These are phyloP conservation scores for Troides aeacus DNA, from an alignment of 2,888 invertebrate genomes.

Conservation along the genomic window DNA sequence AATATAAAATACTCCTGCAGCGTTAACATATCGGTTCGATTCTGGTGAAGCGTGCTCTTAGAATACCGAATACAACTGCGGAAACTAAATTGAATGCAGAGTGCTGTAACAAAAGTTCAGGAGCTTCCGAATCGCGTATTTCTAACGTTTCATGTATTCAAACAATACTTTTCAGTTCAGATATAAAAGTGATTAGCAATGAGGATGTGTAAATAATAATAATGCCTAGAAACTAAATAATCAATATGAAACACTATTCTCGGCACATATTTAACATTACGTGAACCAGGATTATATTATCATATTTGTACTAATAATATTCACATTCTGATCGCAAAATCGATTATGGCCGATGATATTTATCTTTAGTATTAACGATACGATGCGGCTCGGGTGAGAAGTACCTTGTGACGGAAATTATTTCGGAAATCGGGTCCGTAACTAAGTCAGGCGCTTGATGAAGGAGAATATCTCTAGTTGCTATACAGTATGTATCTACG, in stretches of 20 bases:
- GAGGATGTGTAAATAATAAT: not conserved
- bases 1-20: not conserved
- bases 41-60: not conserved
- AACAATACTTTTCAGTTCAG: not conserved
- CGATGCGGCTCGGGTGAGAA: slow-evolving; percentile 32
- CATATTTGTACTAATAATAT: slow-evolving; percentile 27
- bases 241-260: not conserved
- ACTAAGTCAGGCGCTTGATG: slow-evolving; percentile 12
- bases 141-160: not conserved
- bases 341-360: slow-evolving; percentile 26
- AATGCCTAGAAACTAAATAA: not conserved
- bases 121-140: not conserved
- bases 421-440: slow-evolving; percentile 51
- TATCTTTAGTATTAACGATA: slow-evolving; percentile 32
- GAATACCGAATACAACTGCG: not conserved
- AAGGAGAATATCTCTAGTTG: slow-evolving; percentile 5
- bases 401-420: slow-evolving; percentile 52
- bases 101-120: not conserved
- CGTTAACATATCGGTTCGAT: not conserved
- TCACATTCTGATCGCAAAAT: slow-evolving; percentile 24
- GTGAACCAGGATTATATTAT: not conserved
- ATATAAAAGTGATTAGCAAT: not conserved
- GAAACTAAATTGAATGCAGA: not conserved
- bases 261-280: not conserved
- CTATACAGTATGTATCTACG: not conserved